Evolutionary conservation across 2,888 invertebrate genomes (phyloP).

Genomic region (Podotricha telesiphe): DNA sequence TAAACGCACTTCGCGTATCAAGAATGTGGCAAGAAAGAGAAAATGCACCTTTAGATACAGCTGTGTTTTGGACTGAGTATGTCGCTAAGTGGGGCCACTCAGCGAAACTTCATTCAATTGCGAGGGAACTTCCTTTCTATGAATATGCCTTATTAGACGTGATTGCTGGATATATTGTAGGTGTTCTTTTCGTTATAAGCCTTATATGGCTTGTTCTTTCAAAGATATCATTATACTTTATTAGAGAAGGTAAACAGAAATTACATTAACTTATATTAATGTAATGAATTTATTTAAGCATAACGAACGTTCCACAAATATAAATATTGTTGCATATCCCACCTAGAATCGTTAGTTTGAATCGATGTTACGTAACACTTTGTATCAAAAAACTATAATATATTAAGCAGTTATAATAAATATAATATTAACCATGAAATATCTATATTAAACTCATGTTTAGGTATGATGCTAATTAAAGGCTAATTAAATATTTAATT

Average conservation of each 20-base stretch:
- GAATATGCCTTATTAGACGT: conserved; percentile 67
- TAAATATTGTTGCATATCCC: neutral
- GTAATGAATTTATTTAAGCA: neutral
- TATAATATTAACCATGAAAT: too few species aligned
- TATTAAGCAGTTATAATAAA: too few species aligned
- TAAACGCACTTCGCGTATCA: conserved; percentile 73
- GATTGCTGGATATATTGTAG: conserved; percentile 56
- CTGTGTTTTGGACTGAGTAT: conserved; percentile 84
- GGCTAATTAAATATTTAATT: neutral
- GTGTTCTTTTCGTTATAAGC: conserved; percentile 53
- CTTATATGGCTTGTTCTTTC: conserved; percentile 56
- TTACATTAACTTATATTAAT: conserved; percentile 54
- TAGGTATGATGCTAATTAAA: too few species aligned
- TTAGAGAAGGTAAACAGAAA: conserved; percentile 63
- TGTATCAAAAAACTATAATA: too few species aligned
- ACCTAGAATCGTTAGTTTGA: neutral
- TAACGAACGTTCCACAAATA: neutral
- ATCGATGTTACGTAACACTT: neutral
- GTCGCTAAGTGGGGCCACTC: conserved; percentile 74
- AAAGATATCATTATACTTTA: conserved; percentile 55
- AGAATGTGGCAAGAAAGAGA: conserved; percentile 80
- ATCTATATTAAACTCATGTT: too few species aligned
- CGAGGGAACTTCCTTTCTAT: conserved; percentile 63
- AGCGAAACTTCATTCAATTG: conserved; percentile 61
- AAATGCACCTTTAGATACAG: conserved; percentile 79